phyloP scores from a whole-genome alignment of 2,888 invertebrate species.

The Drosophila fungiperda region DNA sequence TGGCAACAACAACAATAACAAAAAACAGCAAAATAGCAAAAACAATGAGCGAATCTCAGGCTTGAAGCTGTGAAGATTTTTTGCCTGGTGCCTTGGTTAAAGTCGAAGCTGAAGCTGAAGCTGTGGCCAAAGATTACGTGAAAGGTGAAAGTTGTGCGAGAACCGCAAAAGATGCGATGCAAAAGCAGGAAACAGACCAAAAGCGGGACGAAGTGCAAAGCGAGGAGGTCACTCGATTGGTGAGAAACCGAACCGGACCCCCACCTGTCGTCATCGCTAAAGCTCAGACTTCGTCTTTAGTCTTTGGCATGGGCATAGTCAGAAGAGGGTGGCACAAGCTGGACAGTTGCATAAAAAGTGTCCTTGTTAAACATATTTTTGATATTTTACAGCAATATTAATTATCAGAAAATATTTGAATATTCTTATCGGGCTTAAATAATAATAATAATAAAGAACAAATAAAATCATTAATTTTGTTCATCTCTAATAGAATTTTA shows the following conservation, averaged over 20 bases:
- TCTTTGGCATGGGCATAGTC: not conserved
- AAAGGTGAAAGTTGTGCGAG: constrained; percentile 84
- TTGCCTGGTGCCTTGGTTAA: constrained; percentile 17
- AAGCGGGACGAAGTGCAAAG: not conserved
- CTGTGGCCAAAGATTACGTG: constrained; percentile 82
- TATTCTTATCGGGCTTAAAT: not conserved
- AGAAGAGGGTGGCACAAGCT: no score
- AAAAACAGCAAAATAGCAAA: constrained; percentile 55
- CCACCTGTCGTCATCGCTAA: constrained; percentile 44
- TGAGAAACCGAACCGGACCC: constrained; percentile 59
- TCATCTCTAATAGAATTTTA: not conserved
- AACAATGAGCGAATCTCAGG: constrained; percentile 66
- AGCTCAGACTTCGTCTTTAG: constrained; percentile 8
- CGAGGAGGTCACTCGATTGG: constrained; percentile 29
- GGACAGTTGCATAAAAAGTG: not conserved
- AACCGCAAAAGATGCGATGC: constrained; percentile 62
- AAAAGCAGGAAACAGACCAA: constrained; percentile 54
- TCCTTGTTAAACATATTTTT: not conserved
- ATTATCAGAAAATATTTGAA: not conserved
- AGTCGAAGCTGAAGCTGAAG: constrained; percentile 22
- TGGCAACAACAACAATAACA: constrained; percentile 30
- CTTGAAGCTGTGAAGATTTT: constrained; percentile 4
- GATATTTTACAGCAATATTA: not conserved
- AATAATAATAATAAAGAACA: no score
- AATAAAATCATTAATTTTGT: no score